A percentile compares a stretch with the other conserved stretches of the same genome.
Conservation (phyloP, 2,888 invertebrate genomes). For the Cremastinae sp. region DNA sequence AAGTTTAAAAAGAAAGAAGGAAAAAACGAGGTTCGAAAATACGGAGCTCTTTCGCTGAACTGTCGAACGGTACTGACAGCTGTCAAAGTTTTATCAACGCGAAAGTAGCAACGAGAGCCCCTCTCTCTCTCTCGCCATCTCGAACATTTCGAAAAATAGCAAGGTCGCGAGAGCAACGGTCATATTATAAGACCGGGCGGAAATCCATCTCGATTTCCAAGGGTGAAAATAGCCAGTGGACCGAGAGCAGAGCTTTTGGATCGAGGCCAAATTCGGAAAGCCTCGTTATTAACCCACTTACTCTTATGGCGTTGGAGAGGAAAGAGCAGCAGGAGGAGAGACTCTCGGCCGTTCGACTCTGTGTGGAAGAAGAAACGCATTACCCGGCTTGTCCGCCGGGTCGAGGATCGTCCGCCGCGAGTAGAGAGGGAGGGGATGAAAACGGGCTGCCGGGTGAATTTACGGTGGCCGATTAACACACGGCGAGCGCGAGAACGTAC, state of each 20-base stretch:
- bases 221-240: slow-evolving; percentile 30
- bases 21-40: background rate
- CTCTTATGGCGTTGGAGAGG: slow-evolving; percentile 66
- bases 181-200: slow-evolving; percentile 1
- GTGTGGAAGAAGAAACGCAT: slow-evolving; percentile 70
- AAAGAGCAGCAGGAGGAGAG: slow-evolving; percentile 2
- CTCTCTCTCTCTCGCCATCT: background rate
- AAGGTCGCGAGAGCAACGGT: slow-evolving; percentile 14
- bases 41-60: too few species aligned
- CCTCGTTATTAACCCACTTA: slow-evolving; percentile 73
- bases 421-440: slow-evolving; percentile 26
- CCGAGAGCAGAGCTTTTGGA: slow-evolving; percentile 61
- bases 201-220: slow-evolving; percentile 36
- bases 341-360: slow-evolving; percentile 19
- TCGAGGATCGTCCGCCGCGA: slow-evolving; percentile 41
- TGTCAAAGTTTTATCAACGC: background rate
- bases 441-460: slow-evolving; percentile 52
- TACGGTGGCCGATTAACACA: slow-evolving; percentile 56
- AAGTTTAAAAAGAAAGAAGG: background rate
- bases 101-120: background rate
- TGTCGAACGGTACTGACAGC: too few species aligned
- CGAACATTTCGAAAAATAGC: background rate
- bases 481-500: slow-evolving; percentile 21
- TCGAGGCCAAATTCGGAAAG: slow-evolving; percentile 65
- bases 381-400: slow-evolving; percentile 60